phyloP scores from a whole-genome alignment of 92 coral and sea anemone species.

The Nematostella vectensis region DNA sequence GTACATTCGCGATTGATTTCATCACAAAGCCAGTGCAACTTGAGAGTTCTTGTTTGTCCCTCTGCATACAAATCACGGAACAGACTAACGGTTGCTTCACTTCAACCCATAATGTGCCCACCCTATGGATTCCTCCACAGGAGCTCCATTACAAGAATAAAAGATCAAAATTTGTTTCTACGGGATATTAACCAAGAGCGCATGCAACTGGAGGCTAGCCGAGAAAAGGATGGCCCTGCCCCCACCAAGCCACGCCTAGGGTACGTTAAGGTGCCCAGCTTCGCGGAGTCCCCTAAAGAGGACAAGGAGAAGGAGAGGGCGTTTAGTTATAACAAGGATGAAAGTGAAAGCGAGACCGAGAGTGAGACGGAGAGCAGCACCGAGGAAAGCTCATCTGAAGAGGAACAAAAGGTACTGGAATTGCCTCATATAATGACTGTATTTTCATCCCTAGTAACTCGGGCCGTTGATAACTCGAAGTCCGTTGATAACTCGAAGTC shows the following conservation, averaged over 20 bases:
- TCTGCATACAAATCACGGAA: no score
- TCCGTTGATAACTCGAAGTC: no score
- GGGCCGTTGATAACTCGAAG: no score
- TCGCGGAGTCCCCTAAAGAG: constrained; percentile 69
- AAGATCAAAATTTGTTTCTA: constrained; percentile 84
- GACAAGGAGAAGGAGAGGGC: constrained; percentile 70
- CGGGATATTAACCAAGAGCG: constrained; percentile 88
- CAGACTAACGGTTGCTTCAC: no score
- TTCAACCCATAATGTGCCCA: no score
- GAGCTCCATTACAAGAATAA: constrained; percentile 96
- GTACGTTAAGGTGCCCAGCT: constrained; percentile 48
- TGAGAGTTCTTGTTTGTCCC: no score
- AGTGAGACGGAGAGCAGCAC: constrained; percentile 47
- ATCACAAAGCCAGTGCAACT: no score
- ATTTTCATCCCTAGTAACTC: no score
- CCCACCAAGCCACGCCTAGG: constrained; percentile 29
- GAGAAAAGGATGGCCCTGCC: constrained; percentile 46
- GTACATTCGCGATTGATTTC: no score
- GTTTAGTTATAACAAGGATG: constrained; percentile 57
- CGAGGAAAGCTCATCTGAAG: constrained; percentile 60
- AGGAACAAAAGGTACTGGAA: no score
- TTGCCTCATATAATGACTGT: no score
- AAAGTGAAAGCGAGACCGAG: constrained; percentile 58
- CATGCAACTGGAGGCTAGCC: constrained; percentile 54
- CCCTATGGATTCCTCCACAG: no score